Percentiles rank a stretch among this genome's conserved stretches.
Conservation (phyloP, 2,797 vertebrate species). For the Gephyroberyx darwinii region DNA sequence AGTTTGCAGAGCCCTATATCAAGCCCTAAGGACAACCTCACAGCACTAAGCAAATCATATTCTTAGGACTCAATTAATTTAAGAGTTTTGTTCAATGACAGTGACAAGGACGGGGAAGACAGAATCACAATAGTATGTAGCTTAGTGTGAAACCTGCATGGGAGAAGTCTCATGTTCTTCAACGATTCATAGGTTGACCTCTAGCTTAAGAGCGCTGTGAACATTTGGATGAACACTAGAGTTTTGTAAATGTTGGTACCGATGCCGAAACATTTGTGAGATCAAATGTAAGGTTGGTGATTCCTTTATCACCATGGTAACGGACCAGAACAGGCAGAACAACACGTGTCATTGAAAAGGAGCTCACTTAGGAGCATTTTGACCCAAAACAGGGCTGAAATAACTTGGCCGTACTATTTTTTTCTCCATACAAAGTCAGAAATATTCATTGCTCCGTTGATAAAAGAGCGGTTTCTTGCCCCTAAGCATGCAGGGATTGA, state of each 20-base stretch:
- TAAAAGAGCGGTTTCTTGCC: slow-evolving; percentile 51
- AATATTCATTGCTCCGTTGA: slow-evolving; percentile 68
- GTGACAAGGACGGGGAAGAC: neutral
- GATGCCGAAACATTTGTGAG: no score
- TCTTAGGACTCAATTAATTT: neutral
- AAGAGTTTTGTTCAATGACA: neutral
- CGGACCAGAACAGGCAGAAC: slow-evolving; percentile 52
- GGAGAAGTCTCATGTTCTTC: neutral
- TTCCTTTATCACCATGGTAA: slow-evolving; percentile 23
- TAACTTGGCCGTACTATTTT: slow-evolving; percentile 44
- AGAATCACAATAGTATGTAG: neutral
- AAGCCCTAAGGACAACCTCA: neutral
- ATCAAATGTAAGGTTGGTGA: neutral
- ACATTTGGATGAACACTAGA: no score
- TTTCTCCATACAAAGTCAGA: slow-evolving; percentile 44
- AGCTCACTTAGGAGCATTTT: slow-evolving; percentile 19
- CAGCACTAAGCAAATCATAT: neutral
- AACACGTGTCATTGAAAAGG: neutral
- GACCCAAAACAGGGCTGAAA: slow-evolving; percentile 38
- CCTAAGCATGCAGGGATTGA: slow-evolving; percentile 48
- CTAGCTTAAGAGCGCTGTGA: no score
- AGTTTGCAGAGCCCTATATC: neutral
- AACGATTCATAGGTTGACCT: neutral
- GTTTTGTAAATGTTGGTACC: no score
- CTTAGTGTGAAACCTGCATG: neutral